Percentiles rank a stretch among this genome's conserved stretches.
Conservation (phyloP, 2,113 vertebrate genomes). For the Potamarius usumacintae region DNA sequence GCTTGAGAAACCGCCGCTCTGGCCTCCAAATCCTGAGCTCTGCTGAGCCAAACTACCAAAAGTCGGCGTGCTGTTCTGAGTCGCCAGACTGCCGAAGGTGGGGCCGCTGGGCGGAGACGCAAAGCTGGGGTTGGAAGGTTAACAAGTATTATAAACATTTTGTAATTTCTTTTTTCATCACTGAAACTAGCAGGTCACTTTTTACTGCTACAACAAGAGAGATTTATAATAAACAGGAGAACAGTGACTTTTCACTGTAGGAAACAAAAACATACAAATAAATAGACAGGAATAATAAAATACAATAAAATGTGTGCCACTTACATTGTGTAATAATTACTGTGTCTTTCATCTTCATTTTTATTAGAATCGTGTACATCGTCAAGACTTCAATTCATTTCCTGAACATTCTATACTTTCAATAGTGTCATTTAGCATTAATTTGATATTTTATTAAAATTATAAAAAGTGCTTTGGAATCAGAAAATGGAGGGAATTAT, state of each 20-base stretch:
- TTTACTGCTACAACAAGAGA: neutral
- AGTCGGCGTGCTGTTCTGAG: slow-evolving; percentile 75
- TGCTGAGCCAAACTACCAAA: slow-evolving; percentile 88
- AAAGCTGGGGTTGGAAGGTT: slow-evolving; percentile 72
- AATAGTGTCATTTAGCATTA: no score
- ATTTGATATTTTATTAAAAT: neutral
- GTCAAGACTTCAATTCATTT: no score
- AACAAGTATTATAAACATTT: neutral
- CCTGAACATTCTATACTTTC: no score
- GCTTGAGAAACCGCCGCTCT: slow-evolving; percentile 79
- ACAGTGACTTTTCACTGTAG: neutral
- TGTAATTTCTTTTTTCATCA: neutral
- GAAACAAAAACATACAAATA: no score
- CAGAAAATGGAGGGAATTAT: neutral
- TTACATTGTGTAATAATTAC: neutral
- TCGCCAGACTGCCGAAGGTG: slow-evolving; percentile 83
- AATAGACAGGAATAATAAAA: neutral
- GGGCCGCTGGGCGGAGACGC: slow-evolving; percentile 76
- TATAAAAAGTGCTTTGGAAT: neutral
- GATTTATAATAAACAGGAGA: neutral
- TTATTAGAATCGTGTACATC: no score
- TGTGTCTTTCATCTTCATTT: neutral
- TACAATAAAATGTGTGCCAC: neutral
- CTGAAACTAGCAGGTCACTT: neutral
- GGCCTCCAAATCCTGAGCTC: slow-evolving; percentile 77